Percentiles rank a stretch among this genome's conserved stretches.
Conservation (phyloP, 2,113 vertebrate genomes). For the Xyrauchen texanus region DNA sequence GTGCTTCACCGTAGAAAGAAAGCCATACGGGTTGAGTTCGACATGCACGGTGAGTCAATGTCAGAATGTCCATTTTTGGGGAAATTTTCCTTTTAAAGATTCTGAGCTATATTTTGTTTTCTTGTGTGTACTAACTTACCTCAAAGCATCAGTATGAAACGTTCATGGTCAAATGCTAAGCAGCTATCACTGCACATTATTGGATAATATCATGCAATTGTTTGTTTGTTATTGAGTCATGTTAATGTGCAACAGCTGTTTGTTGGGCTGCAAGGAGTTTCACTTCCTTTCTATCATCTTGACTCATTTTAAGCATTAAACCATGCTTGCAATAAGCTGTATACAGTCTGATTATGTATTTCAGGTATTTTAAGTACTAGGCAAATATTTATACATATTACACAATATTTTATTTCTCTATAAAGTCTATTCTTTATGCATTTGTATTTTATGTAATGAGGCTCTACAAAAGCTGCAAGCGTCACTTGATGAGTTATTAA, state of each 20-base stretch:
- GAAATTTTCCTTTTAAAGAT: background rate
- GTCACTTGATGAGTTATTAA: no score
- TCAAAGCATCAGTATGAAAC: no score
- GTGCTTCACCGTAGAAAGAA: no score
- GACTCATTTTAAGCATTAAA: conserved; percentile 60
- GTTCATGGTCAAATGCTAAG: no score
- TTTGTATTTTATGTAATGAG: background rate
- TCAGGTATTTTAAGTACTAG: conserved; percentile 58
- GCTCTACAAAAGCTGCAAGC: no score
- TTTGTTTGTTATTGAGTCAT: conserved; percentile 50
- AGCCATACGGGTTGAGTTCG: no score
- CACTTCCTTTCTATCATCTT: conserved; percentile 39
- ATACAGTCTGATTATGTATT: conserved; percentile 60
- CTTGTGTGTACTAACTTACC: no score
- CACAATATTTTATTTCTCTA: conserved; percentile 1
- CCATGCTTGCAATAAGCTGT: conserved; percentile 36
- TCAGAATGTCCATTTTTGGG: no score
- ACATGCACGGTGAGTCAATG: no score
- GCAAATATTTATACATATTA: conserved; percentile 31
- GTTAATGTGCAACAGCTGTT: background rate
- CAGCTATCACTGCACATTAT: background rate
- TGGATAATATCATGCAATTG: conserved; percentile 48
- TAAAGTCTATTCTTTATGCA: background rate
- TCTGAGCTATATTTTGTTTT: background rate
- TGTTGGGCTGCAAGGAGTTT: background rate